Base-by-base conservation (phyloP, 2,797 vertebrate species). In the Sitta carolinensis region DNA sequence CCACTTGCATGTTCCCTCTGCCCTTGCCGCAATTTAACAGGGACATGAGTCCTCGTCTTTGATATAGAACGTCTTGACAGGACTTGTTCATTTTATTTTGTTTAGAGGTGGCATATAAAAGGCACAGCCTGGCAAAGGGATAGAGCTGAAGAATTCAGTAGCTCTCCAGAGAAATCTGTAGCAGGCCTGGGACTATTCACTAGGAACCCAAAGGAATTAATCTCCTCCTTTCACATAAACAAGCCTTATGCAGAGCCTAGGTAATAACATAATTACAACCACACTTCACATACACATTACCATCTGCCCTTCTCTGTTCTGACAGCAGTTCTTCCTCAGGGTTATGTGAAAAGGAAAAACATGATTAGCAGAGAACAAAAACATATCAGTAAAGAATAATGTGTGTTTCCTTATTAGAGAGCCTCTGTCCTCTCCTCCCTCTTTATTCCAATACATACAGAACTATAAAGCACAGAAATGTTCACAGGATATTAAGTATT, bases 401-500 rank as follows among this genome's bases (percentile, higher is more conserved):
- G 55, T 48, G 26, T 81, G 59, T 90, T 94, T 95, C 67, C 83
- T 87, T 90, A 52, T 52, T 84, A 87, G 63, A 82, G 25, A 88
- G 34, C 19, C 63, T 72, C 76, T 59, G 54, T 91, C 59, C 58
- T 87, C 52, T 74, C 86, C 61, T 88, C 48, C 70, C n/a, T 67
- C 58, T 70, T 75, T 78, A 43, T 74, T 91, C 74, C 70, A 87
- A 62, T 73, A 52, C 52, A 58, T 52, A 55, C 54, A 81, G 89
- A 90, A 92, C 79, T 69, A 88, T 93, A 91, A 95, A 97, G 92
- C 84, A 89, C 73, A 89, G 58, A 95, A 89, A 76, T 55, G 79
- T 93, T 94, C 82, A 91, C 69, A 93, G 63, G 74, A 79, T 95
- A 92, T 94, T 90, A 96, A 97, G 52, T 83, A 93, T 89, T 96